Base-by-base conservation (phyloP, 2,888 invertebrate genomes). In the Vanessa cardui region DNA sequence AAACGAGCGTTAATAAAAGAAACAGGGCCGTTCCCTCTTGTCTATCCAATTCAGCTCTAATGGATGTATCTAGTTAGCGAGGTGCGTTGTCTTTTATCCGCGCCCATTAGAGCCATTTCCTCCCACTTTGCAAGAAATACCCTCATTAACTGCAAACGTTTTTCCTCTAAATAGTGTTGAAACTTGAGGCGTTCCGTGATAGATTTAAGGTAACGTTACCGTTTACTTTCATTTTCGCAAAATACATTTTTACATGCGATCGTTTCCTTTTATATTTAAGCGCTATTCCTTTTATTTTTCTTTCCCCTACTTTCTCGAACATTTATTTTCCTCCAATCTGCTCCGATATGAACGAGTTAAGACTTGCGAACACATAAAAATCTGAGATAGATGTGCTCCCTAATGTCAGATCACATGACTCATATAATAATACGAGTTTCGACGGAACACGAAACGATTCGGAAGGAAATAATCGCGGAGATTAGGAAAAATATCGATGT, bases 381-480 rank as follows among this genome's bases (percentile, higher is more conserved):
- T 60, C 31, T 31, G 50, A 64, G 56, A 65, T 59, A 61, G 60
- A 66, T 56, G 18, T 54, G 21, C 21, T 31, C 60, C 31, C 58
- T 62, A 46, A 59, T 62, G 69, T 64, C 67, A 39, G 49, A 64
- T 61, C 63, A 70, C 62, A 73, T 65, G 74, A 66, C 65, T 64
- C 68, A 67, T 66, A 66, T 65, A 68, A 50, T 69, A 58, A 64
- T 60, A 62, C 58, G 64, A 58, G 52, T 52, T 61, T 62, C 20
- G 50, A 54, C 33, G 58, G 50, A 45, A 66, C 62, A 58, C 62
- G 60, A 69, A 69, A 66, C 74, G 67, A 65, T 65, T 64, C 65
- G 74, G 68, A 66, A 74, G 73, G 72, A 69, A 73, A 64, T 73
- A 71, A 73, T 73, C 70, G 60, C 20, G 68, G 50, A 69, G 72